phyloP scores from a whole-genome alignment of 2,888 invertebrate genomes.

The Metallyticus violacea region DNA sequence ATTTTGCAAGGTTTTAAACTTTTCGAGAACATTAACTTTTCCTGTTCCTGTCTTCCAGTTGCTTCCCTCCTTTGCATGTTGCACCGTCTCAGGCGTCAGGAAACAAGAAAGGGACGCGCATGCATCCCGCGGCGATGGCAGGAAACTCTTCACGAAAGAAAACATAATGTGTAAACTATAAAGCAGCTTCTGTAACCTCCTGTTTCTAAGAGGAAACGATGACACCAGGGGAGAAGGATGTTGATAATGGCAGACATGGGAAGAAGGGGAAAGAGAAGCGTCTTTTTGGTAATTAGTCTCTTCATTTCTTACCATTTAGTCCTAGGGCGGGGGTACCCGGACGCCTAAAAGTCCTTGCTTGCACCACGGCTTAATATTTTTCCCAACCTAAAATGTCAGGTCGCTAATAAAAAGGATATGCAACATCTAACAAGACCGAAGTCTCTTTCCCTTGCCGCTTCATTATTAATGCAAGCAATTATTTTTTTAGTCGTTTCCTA shows the following conservation, averaged over 20 bases:
- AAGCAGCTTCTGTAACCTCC: not conserved
- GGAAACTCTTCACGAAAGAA: not conserved
- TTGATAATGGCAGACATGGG: not conserved
- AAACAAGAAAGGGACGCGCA: conserved; percentile 5
- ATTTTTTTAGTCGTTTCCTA: conserved; percentile 12
- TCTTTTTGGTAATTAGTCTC: conserved; percentile 14
- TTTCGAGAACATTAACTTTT: conserved; percentile 19
- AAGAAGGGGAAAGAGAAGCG: not conserved
- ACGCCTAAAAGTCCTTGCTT: not conserved
- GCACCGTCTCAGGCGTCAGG: not conserved
- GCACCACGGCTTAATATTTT: conserved; percentile 3
- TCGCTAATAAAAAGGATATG: conserved; percentile 50
- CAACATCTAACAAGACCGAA: conserved; percentile 24
- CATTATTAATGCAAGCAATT: conserved; percentile 28
- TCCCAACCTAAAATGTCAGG: conserved; percentile 50
- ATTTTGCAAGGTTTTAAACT: conserved; percentile 9
- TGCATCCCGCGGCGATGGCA: not conserved
- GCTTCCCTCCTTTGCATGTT: not conserved
- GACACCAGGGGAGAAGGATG: not conserved
- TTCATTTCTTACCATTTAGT: conserved; percentile 19
- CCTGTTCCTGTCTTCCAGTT: not conserved
- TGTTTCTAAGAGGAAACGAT: not conserved
- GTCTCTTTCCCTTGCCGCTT: not conserved
- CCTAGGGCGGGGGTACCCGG: not conserved
- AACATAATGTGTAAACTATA: not conserved